These are phyloP conservation scores for Threskiornis aethiopicus DNA, from an alignment of 2,797 vertebrate genomes.

Conservation along the genomic window DNA sequence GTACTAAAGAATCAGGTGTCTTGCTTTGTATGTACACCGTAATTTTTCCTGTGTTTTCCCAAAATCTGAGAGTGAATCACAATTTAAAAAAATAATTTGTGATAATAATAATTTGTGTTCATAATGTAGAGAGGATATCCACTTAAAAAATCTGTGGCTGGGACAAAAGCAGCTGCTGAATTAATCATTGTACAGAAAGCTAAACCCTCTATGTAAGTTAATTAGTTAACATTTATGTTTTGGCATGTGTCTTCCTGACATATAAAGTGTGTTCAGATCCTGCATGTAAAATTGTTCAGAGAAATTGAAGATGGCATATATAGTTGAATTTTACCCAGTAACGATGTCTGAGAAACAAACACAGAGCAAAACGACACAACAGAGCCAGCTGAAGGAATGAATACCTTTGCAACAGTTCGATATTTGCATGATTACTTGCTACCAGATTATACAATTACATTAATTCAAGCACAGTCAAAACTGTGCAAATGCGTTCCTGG, in stretches of 20 bases:
- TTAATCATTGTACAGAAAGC: background rate
- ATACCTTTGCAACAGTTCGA: background rate
- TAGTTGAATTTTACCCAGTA: background rate
- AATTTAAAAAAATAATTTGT: background rate
- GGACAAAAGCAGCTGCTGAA: background rate
- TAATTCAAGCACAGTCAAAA: constrained; percentile 1
- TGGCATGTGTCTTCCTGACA: background rate
- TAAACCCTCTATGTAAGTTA: background rate
- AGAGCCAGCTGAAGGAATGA: background rate
- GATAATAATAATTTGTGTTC: background rate
- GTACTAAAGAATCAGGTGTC: background rate
- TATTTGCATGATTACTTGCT: background rate
- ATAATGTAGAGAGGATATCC: background rate
- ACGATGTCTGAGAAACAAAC: background rate
- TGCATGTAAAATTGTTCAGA: background rate
- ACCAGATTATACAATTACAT: background rate
- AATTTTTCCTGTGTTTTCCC: background rate
- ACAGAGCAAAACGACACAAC: background rate
- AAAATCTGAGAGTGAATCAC: background rate
- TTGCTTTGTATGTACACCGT: accelerated
- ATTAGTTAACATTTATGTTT: background rate
- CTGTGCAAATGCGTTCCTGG: background rate
- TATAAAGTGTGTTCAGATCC: background rate
- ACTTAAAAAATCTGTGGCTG: background rate
- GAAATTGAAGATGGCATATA: background rate